Conservation (phyloP, 1,140 invertebrate species). For the Drosophila sechellia region DNA sequence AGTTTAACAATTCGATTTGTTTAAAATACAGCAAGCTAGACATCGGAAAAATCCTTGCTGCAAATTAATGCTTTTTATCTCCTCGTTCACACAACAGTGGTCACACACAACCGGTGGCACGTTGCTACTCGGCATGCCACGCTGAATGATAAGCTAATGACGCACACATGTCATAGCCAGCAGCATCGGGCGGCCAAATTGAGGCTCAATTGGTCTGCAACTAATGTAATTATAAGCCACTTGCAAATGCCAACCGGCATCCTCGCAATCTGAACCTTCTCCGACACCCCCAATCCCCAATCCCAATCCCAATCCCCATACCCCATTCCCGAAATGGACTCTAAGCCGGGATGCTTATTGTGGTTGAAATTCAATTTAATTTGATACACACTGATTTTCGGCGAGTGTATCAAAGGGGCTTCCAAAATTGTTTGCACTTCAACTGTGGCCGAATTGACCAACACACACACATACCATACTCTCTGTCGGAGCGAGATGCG, state of each 20-base stretch:
- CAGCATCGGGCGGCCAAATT: conserved; percentile 38
- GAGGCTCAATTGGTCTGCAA: conserved; percentile 60
- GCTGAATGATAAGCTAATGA: conserved; percentile 74
- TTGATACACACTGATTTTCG: conserved; percentile 77
- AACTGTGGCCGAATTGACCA: conserved; percentile 77
- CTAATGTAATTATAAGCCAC: conserved; percentile 78
- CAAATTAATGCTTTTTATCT: conserved; percentile 45
- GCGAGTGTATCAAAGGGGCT: conserved; percentile 35
- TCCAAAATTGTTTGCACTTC: conserved; percentile 77
- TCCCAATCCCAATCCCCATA: background rate
- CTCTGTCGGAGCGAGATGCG: conserved; percentile 15
- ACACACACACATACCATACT: conserved; percentile 29
- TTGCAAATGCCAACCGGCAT: conserved; percentile 57
- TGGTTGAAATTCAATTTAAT: conserved; percentile 78
- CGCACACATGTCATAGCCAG: conserved; percentile 51
- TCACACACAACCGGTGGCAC: conserved; percentile 8
- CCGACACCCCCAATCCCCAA: background rate
- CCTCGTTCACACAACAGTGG: conserved; percentile 37
- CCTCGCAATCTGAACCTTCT: conserved; percentile 10
- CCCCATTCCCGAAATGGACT: too few relatives aligned
- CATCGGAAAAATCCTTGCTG: background rate
- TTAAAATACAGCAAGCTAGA: background rate
- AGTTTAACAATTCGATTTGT: too few relatives aligned
- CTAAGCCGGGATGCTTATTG: conserved; percentile 58
- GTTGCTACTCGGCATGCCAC: conserved; percentile 19